These are phyloP conservation scores for Trachymyrmex cornetzi DNA, from an alignment of 1,140 invertebrate species.

Conservation along the genomic window DNA sequence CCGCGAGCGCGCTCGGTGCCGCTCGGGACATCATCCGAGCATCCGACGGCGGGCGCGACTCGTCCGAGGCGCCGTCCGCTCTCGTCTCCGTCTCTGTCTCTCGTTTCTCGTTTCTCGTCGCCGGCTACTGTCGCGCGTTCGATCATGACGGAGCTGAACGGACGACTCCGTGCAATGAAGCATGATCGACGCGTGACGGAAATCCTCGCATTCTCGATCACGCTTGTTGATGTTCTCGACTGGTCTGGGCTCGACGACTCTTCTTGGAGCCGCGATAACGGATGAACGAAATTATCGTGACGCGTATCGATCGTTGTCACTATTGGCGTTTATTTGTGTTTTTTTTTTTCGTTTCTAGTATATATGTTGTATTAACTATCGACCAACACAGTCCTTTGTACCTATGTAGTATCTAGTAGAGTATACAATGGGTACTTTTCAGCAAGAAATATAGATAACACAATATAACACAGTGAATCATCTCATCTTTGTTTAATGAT, in stretches of 20 bases:
- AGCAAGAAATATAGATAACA: too few relatives aligned
- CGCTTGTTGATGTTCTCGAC: neutral
- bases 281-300: neutral
- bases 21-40: constrained; percentile 30
- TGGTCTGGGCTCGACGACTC: neutral
- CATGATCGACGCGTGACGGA: neutral
- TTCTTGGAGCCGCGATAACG: constrained; percentile 19
- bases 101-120: neutral
- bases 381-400: neutral
- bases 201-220: neutral
- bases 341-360: neutral
- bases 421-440: too few relatives aligned
- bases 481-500: too few relatives aligned
- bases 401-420: too few relatives aligned
- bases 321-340: neutral
- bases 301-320: neutral
- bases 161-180: neutral
- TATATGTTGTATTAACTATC: neutral
- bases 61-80: neutral
- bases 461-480: too few relatives aligned
- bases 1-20: neutral
- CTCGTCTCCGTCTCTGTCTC: neutral
- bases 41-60: neutral
- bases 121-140: neutral
- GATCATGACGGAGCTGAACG: neutral